phyloP scores from a whole-genome alignment of 2,797 vertebrate species.

The Rhinophrynus dorsalis region DNA sequence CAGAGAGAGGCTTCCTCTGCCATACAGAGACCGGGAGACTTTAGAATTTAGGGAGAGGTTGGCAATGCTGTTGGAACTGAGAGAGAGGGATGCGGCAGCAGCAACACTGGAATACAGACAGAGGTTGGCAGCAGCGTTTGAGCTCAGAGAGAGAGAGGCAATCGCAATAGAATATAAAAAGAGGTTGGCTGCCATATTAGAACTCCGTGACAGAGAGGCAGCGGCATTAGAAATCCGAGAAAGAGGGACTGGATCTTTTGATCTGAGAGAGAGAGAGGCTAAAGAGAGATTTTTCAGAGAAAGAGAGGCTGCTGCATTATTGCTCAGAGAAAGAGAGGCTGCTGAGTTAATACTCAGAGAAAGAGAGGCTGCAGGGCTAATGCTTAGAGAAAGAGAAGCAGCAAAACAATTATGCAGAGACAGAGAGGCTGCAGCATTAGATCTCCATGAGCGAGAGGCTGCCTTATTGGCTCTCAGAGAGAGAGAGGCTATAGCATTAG shows the following conservation, averaged over 20 bases:
- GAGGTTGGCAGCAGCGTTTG: not conserved
- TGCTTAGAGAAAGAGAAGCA: conserved; percentile 67
- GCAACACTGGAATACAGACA: not conserved
- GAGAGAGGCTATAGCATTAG: too few species aligned
- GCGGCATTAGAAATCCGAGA: not conserved
- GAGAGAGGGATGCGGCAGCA: not conserved
- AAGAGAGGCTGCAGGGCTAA: conserved; percentile 70
- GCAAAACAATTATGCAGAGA: conserved; percentile 72
- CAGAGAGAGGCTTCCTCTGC: conserved; percentile 67
- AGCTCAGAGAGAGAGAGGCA: not conserved
- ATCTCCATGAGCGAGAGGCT: conserved; percentile 70
- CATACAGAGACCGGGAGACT: not conserved
- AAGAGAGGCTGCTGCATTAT: not conserved
- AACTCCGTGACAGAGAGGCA: conserved; percentile 1
- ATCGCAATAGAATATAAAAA: not conserved
- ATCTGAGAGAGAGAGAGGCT: conserved; percentile 67
- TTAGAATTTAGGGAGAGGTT: conserved; percentile 5
- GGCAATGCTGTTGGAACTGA: not conserved
- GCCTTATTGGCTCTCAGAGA: conserved; percentile 51
- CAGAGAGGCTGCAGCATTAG: conserved; percentile 71
- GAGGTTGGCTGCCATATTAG: not conserved
- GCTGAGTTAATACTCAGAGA: conserved; percentile 28
- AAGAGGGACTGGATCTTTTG: not conserved
- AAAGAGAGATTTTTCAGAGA: conserved; percentile 66
- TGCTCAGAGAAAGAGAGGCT: not conserved